phyloP scores from a whole-genome alignment of 2,888 invertebrate genomes.

The Hydroisotoma schaefferi region DNA sequence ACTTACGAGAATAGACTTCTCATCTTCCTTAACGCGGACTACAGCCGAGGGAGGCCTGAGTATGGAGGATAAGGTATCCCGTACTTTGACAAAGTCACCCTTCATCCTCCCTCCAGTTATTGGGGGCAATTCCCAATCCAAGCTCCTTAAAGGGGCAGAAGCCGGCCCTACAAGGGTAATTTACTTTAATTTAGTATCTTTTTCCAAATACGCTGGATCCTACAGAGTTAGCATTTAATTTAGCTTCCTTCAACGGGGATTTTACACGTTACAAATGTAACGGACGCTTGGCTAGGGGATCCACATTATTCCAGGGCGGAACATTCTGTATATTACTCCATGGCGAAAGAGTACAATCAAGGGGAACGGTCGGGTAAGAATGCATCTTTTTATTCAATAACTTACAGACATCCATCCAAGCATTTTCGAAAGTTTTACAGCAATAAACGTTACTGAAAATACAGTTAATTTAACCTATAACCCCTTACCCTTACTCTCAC shows the following conservation, averaged over 20 bases:
- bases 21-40: slow-evolving; percentile 1
- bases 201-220: not conserved
- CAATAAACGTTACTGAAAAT: too few relatives aligned
- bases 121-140: slow-evolving; percentile 5
- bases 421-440: too few relatives aligned
- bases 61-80: slow-evolving; percentile 36
- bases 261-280: not conserved
- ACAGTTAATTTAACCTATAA: too few relatives aligned
- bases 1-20: slow-evolving; percentile 44
- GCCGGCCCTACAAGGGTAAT: slow-evolving; percentile 26
- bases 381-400: not conserved
- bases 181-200: not conserved
- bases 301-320: not conserved
- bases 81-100: slow-evolving; percentile 13
- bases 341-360: too few relatives aligned
- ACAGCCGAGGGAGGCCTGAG: slow-evolving; percentile 9
- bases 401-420: too few relatives aligned
- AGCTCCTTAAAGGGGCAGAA: slow-evolving; percentile 15
- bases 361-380: too few relatives aligned
- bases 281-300: slow-evolving; percentile 6
- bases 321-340: not conserved
- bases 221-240: too few relatives aligned
- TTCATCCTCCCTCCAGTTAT: slow-evolving; percentile 35
- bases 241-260: not conserved
- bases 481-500: too few relatives aligned